Evolutionary conservation across 2,888 invertebrate genomes (phyloP).

Genomic region (Cheiracanthium punctorium): DNA sequence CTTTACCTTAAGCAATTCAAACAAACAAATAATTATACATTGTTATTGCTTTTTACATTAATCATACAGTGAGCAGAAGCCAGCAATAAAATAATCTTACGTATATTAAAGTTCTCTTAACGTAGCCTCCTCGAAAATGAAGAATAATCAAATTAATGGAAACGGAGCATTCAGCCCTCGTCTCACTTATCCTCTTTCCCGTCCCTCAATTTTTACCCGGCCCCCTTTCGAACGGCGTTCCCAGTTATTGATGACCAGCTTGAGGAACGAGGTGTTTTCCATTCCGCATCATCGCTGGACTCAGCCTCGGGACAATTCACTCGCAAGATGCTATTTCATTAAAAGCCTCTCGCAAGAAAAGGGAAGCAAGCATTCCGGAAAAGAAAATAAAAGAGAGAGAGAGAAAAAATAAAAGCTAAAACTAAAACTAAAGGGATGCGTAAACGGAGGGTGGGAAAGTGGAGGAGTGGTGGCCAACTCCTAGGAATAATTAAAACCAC

Average conservation of each 20-base stretch:
- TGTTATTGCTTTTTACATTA: too few species aligned
- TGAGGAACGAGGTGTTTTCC: slow-evolving; percentile 64
- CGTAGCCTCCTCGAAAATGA: too few species aligned
- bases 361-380: not conserved
- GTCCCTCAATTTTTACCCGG: not conserved
- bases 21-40: too few species aligned
- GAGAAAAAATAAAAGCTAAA: not conserved
- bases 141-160: too few species aligned
- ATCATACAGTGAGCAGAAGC: too few species aligned
- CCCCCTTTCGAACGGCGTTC: slow-evolving; percentile 14
- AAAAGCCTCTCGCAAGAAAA: slow-evolving; percentile 42
- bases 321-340: slow-evolving; percentile 67
- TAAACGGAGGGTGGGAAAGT: too few species aligned
- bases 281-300: slow-evolving; percentile 60
- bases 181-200: too few species aligned
- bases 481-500: slow-evolving; percentile 68
- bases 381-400: slow-evolving; percentile 19
- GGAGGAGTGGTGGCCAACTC: slow-evolving; percentile 13
- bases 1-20: too few species aligned
- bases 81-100: too few species aligned
- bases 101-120: too few species aligned
- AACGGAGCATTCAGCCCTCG: too few species aligned
- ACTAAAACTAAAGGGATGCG: too few species aligned
- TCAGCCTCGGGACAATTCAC: slow-evolving; percentile 64
- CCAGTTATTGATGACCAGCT: slow-evolving; percentile 62